A percentile compares a stretch with the other conserved stretches of the same genome.
phyloP scores from a whole-genome alignment of 2,113 vertebrate species.

The Semicossyphus pulcher region DNA sequence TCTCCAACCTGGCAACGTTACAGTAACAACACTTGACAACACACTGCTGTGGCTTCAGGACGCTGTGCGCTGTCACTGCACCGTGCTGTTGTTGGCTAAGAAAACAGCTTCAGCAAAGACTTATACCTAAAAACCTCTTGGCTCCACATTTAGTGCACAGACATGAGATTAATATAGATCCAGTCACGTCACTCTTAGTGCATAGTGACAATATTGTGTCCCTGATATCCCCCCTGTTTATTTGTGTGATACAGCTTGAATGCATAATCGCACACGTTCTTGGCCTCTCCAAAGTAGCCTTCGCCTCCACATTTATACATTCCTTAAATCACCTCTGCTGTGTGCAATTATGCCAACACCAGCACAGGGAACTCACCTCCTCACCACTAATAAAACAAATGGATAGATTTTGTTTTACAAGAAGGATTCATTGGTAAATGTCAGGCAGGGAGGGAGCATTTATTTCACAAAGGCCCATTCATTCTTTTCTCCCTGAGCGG shows the following conservation, averaged over 20 bases:
- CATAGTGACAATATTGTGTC: background rate
- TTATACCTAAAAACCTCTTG: background rate
- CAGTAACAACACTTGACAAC: background rate
- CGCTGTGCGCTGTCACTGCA: background rate
- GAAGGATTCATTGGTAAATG: conserved; percentile 69
- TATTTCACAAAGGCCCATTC: conserved; percentile 71
- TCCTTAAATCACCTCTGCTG: conserved; percentile 28
- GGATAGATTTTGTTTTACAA: conserved; percentile 57
- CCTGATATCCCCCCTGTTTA: background rate
- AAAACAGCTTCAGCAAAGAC: background rate
- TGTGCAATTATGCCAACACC: conserved; percentile 8
- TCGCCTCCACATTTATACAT: background rate
- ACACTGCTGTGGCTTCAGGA: background rate
- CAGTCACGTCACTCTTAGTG: background rate
- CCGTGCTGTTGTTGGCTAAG: background rate
- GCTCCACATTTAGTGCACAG: background rate
- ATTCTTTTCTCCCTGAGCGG: conserved; percentile 61
- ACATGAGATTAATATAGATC: background rate
- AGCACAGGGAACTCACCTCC: conserved; percentile 21
- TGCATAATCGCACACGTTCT: background rate
- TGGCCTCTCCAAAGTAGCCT: background rate
- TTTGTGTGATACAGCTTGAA: background rate
- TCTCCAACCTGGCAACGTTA: background rate
- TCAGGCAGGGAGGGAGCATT: conserved; percentile 66
- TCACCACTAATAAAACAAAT: conserved; percentile 55